These are phyloP conservation scores for Phacellophora camtschatica DNA, from an alignment of 30 jellyfish, hydroid and myxozoan species.

Conservation along the genomic window DNA sequence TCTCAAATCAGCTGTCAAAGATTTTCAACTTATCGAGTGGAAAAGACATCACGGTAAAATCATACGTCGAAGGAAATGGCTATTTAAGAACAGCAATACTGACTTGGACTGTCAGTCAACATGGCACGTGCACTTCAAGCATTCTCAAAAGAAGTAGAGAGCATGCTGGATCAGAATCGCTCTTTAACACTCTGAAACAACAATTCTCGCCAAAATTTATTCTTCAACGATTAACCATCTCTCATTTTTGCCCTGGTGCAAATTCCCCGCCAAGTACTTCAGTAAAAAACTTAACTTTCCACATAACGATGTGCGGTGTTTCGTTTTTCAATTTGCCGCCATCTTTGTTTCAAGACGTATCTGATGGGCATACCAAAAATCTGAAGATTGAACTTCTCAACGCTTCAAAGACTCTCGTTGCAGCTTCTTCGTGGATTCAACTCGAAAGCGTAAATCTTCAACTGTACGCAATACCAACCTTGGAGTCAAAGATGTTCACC, in stretches of 20 bases:
- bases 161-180: slow-evolving; percentile 14
- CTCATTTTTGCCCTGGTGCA: slow-evolving; percentile 62
- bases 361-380: slow-evolving; percentile 38
- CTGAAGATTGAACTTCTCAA: slow-evolving; percentile 32
- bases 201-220: slow-evolving; percentile 30
- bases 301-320: slow-evolving; percentile 37
- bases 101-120: slow-evolving; percentile 73
- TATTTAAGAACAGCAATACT: slow-evolving; percentile 1
- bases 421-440: slow-evolving; percentile 91
- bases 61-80: slow-evolving; percentile 48
- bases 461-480: slow-evolving; percentile 68
- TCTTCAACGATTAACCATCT: slow-evolving; percentile 42
- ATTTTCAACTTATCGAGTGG: slow-evolving; percentile 21
- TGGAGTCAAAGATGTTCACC: neutral
- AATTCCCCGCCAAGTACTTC: slow-evolving; percentile 54
- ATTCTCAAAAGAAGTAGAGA: slow-evolving; percentile 30
- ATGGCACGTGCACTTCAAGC: slow-evolving; percentile 46
- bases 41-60: slow-evolving; percentile 10
- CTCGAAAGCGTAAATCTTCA: slow-evolving; percentile 73
- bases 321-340: slow-evolving; percentile 39
- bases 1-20: slow-evolving; percentile 30
- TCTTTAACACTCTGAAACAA: slow-evolving; percentile 3
- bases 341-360: slow-evolving; percentile 36
- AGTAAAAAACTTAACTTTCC: neutral
- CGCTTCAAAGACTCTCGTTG: slow-evolving; percentile 1